These are phyloP conservation scores for Cyclopterus lumpus DNA, from an alignment of 2,797 vertebrate genomes.

Conservation along the genomic window DNA sequence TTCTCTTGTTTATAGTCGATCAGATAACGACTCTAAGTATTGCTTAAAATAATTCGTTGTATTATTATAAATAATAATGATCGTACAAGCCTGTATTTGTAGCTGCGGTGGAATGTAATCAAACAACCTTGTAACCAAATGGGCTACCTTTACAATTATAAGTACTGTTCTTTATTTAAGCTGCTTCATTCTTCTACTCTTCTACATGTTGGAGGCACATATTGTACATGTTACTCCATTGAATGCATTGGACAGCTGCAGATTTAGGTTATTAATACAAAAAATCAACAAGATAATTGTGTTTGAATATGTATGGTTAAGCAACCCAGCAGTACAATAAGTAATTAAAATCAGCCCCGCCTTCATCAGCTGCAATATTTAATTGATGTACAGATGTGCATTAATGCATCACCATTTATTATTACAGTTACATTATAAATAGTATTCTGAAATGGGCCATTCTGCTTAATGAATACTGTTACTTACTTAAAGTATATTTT, in stretches of 20 bases:
- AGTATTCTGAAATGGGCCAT: no score
- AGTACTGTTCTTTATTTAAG: neutral
- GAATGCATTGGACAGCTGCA: neutral
- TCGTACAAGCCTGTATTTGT: neutral
- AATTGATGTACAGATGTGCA: neutral
- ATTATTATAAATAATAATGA: neutral
- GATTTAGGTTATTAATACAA: neutral
- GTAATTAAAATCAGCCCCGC: neutral
- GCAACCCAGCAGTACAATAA: neutral
- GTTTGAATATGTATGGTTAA: neutral
- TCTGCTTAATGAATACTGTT: no score
- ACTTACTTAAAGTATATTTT: no score
- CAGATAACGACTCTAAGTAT: neutral
- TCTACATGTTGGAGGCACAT: neutral
- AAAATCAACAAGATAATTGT: neutral
- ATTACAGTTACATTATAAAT: no score
- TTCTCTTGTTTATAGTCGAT: neutral
- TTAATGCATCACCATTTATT: neutral
- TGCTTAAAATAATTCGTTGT: neutral
- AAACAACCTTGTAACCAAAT: neutral
- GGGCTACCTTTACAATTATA: neutral
- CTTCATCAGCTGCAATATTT: neutral
- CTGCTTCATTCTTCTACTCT: neutral
- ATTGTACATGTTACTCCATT: neutral
- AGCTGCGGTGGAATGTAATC: neutral